Evolutionary conservation across 2,797 vertebrate genomes (phyloP), one percentile per base, ranked within the genome.

Genomic region (Periophthalmus magnuspinnatus): DNA sequence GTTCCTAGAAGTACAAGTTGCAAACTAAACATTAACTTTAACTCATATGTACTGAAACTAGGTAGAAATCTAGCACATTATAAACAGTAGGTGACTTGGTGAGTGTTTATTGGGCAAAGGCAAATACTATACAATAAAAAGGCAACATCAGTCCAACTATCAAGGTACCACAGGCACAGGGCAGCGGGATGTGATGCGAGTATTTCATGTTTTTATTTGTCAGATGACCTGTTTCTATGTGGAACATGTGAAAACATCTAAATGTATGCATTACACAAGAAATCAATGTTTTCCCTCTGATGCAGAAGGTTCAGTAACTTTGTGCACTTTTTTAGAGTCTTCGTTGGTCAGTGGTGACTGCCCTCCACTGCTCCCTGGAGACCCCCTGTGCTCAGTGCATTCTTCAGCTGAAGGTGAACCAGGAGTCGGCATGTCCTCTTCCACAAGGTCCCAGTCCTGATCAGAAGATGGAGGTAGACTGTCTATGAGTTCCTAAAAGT

Each of bases 391-490:
- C 77, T 84, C 50, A 62, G 62, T 67, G 24, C 73, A 78, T 14
- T 58, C 47, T 0, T 89, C 81, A 59, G 81, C 75, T 36, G 76
- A 77, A 68, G 68, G 41, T 56, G 68, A 75, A 48, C 64, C 73
- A 47, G 14, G 14, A 17, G 63, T 58, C 64, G 81, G 79, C 67
- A 24, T 52, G 86, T 75, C 72, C 60, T 74, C 68, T 65, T 84
- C 95, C 0, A 89, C 89, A 86, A 91, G 90, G 85, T 96, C 95
- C 95, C 89, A 90, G 93, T 95, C 90, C 94, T 90, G 95, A 90
- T 98, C 96, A 86, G 95, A 92, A 79, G 95, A 95, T 80, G 96
- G 95, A 96, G 96, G 96, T 94, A 98, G 95, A 91, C 95, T 95
- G 90, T 93, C 94, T 76, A 99, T 93, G 87, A 99, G 95, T 82